Evolutionary conservation across 2,113 vertebrate species (phyloP), one percentile per base, ranked within the genome.

Genomic region (Steatornis caripensis): DNA sequence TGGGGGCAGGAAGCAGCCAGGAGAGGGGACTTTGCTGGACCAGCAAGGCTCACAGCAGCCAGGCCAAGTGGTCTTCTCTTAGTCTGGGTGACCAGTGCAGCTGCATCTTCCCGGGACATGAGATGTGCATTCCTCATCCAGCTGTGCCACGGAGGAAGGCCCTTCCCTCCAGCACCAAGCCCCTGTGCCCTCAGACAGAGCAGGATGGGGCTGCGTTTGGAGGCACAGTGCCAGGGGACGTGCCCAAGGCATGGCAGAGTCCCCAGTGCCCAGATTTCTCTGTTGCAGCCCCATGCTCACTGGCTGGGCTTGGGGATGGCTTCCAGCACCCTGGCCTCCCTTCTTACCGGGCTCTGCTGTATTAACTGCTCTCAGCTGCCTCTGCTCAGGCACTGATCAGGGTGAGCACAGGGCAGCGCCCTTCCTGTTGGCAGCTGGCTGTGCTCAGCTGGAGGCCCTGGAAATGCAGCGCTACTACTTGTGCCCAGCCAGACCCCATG

Each of bases 51-150:
- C 45, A 76, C 54, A 82, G 26, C 58, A 80, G 36, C 36, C 37
- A 71, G 20, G 14, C 37, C 48, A 60, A 51, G 37, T 46, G 32
- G 8, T 77, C 51, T 75, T 78, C 60, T n/a, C 26, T 57, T 51
- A 54, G 29, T 19, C 41, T 46, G n/a, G 1, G 1, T 57, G 66
- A 72, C 24, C 43, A 39, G 34, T 2, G 1, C 0, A 1, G 46
- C 41, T 84, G 21, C 45, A 39, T 49, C 68, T 87, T 78, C 21
- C 66, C 21, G n/a, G 24, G 34, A 10, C 51, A 64, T 0, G 13
- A 36, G 58, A 14, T 49, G 7, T 4, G 10, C 0, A 1, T 51
- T 91, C 9, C 8, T 43, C 0, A 0, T 48, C 74, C 85, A 82
- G 10, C 70, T 71, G 60, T 64, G 46, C 58, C 57, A 15, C 83